These are phyloP conservation scores for Gambusia affinis DNA, from an alignment of 2,113 vertebrate genomes.

Conservation along the genomic window DNA sequence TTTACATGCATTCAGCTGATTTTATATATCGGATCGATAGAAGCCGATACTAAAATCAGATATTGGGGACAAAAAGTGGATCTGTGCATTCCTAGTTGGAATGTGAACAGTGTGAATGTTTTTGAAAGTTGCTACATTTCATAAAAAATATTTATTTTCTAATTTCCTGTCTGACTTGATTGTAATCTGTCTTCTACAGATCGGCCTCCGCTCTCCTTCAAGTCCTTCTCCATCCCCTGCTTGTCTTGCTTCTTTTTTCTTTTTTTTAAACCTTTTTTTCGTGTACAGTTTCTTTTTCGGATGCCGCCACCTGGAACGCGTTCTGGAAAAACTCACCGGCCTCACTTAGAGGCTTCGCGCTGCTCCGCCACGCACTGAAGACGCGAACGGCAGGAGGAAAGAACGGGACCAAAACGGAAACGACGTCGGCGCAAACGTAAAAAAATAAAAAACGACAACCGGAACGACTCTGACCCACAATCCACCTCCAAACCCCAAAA, in stretches of 20 bases:
- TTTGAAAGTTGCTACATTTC: too few species aligned
- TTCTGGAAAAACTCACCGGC: constrained; percentile 71
- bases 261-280: constrained; percentile 6
- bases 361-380: constrained; percentile 67
- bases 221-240: constrained; percentile 11
- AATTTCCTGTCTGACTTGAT: too few species aligned
- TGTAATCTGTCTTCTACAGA: constrained; percentile 59
- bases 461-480: constrained; percentile 23
- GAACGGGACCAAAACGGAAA: constrained; percentile 60
- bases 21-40: too few species aligned
- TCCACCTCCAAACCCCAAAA: constrained; percentile 36
- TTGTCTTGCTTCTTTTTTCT: constrained; percentile 36
- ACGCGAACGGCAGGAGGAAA: constrained; percentile 70
- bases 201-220: constrained; percentile 60
- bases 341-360: constrained; percentile 60
- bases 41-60: too few species aligned
- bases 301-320: constrained; percentile 70
- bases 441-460: too few species aligned
- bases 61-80: too few species aligned
- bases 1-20: too few species aligned
- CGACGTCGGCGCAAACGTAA: constrained; percentile 40
- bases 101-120: too few species aligned
- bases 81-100: too few species aligned
- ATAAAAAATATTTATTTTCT: too few species aligned
- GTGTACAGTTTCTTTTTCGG: constrained; percentile 71